Conservation (phyloP, 1,140 invertebrate species). For the Drosophila miranda region DNA sequence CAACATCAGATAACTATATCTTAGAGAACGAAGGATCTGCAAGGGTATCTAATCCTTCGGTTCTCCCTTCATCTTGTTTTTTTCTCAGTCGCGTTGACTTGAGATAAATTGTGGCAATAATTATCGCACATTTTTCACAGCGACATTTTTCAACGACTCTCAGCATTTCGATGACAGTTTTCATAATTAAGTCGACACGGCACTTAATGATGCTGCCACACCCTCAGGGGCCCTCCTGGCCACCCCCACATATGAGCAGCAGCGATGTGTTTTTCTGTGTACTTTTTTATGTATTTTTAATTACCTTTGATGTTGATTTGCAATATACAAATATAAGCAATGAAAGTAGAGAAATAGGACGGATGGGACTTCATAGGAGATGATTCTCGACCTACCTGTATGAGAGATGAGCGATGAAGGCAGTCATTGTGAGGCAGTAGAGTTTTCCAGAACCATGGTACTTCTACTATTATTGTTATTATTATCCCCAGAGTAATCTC, state of each 20-base stretch:
- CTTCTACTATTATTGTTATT: too few species aligned
- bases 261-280: slow-evolving; percentile 52
- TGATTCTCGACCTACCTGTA: too few species aligned
- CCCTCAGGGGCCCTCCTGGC: neutral
- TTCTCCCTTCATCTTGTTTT: neutral
- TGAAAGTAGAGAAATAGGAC: too few species aligned
- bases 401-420: slow-evolving; percentile 17
- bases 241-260: slow-evolving; percentile 27
- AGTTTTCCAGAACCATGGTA: too few species aligned
- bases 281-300: slow-evolving; percentile 74
- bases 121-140: slow-evolving; percentile 73
- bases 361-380: too few species aligned
- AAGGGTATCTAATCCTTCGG: too few species aligned
- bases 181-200: slow-evolving; percentile 68
- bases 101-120: slow-evolving; percentile 72
- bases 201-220: slow-evolving; percentile 36
- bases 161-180: slow-evolving; percentile 60
- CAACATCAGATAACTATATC: neutral
- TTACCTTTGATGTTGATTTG: slow-evolving; percentile 68
- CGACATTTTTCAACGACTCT: slow-evolving; percentile 66
- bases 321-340: neutral
- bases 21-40: too few species aligned
- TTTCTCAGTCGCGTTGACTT: slow-evolving; percentile 17
- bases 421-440: too few species aligned
- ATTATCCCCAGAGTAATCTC: too few species aligned